A percentile compares a stretch with the other conserved stretches of the same genome.
Evolutionary conservation across 2,888 invertebrate genomes (phyloP).

Genomic region (Dryococelus australis): DNA sequence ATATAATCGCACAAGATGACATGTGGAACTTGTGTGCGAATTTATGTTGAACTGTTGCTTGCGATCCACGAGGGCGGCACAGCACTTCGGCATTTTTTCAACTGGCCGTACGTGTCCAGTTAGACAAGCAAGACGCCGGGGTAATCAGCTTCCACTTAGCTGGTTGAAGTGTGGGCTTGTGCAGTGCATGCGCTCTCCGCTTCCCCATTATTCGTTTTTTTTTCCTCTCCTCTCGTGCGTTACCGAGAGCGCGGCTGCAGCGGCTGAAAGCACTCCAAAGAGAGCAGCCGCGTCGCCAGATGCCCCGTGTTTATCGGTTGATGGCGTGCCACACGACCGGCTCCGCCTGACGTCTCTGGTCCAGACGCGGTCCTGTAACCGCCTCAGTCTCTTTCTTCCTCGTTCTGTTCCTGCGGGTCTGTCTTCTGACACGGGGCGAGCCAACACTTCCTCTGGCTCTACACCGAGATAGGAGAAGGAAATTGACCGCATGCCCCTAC

Average conservation of each 20-base stretch:
- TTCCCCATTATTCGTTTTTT: background rate
- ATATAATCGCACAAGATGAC: too few species aligned
- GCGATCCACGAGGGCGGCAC: too few species aligned
- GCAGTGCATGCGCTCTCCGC: background rate
- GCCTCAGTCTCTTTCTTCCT: background rate
- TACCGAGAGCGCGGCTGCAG: background rate
- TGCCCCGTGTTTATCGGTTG: slow-evolving; percentile 3
- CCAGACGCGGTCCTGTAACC: background rate
- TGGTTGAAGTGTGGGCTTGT: background rate
- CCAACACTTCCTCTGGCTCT: too few species aligned
- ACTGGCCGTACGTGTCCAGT: too few species aligned
- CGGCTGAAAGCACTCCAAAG: background rate
- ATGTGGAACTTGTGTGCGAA: too few species aligned
- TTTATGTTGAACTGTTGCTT: too few species aligned
- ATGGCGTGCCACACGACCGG: background rate
- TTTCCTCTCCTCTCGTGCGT: too few species aligned
- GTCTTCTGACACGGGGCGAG: background rate
- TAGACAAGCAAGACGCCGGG: background rate
- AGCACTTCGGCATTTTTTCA: too few species aligned
- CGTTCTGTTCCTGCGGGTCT: background rate
- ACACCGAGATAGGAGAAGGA: too few species aligned
- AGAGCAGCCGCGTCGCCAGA: background rate
- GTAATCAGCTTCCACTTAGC: background rate
- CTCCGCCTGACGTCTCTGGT: background rate
- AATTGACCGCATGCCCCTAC: too few species aligned